Evolutionary conservation across 2,888 invertebrate species (phyloP).

Genomic region (Achlya flavicornis): DNA sequence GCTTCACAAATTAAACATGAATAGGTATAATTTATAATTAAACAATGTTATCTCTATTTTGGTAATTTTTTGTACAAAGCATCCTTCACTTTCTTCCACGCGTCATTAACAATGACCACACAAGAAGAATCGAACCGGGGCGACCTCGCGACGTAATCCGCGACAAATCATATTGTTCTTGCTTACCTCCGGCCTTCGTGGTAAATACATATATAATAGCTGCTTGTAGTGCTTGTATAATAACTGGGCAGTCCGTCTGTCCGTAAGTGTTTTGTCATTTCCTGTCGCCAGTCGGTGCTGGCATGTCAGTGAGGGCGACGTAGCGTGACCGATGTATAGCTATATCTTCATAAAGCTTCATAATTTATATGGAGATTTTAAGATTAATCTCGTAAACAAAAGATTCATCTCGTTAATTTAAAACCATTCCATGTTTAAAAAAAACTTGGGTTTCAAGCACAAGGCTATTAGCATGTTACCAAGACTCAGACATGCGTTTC

Average conservation of each 20-base stretch:
- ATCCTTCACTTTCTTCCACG: neutral
- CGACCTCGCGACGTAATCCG: constrained; percentile 4
- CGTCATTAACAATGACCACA: neutral
- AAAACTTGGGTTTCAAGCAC: no score
- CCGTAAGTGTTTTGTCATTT: constrained; percentile 37
- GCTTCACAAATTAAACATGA: no score
- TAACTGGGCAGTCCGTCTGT: constrained; percentile 31
- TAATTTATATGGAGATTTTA: neutral
- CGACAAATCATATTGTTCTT: constrained; percentile 7
- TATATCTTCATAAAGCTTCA: neutral
- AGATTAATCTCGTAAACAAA: neutral
- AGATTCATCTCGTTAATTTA: no score
- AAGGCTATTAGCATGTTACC: no score
- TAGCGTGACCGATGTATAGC: constrained; percentile 27
- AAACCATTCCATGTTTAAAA: no score
- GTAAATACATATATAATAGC: constrained; percentile 29
- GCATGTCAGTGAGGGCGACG: constrained; percentile 10
- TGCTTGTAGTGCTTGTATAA: constrained; percentile 26
- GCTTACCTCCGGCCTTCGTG: constrained; percentile 21
- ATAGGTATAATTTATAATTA: no score
- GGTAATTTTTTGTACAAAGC: no score
- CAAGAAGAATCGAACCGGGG: neutral
- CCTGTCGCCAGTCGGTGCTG: constrained; percentile 21
- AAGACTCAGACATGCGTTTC: no score
- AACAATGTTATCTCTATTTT: no score